Conservation (phyloP, 2,888 invertebrate species). For the Caenorhabditis macrosperma region DNA sequence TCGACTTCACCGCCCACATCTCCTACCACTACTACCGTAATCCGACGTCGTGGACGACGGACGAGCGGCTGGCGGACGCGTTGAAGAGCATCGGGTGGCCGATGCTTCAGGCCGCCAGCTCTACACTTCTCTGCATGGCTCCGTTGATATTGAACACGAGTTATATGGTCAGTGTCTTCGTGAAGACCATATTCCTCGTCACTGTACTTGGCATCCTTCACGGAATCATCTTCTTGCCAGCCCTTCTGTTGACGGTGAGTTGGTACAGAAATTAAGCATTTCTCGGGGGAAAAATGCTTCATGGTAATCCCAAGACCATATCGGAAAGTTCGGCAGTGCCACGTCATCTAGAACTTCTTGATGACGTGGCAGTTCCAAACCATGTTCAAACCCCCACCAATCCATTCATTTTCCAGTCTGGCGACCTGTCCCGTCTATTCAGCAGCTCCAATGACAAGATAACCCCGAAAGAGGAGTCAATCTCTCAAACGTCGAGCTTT, state of each 20-base stretch:
- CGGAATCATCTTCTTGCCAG: conserved; percentile 73
- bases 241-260: conserved; percentile 67
- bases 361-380: too few species aligned
- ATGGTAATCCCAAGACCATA: too few species aligned
- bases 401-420: conserved; percentile 44
- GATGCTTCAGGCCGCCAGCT: conserved; percentile 73
- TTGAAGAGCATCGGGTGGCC: conserved; percentile 74
- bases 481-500: conserved; percentile 46
- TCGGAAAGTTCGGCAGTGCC: too few species aligned
- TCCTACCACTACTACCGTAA: conserved; percentile 74
- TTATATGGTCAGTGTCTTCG: conserved; percentile 72
- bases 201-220: conserved; percentile 69
- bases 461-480: conserved; percentile 5
- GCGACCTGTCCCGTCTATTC: conserved; percentile 32
- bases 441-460: neutral
- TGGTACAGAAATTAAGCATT: too few species aligned
- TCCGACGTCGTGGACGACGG: conserved; percentile 64
- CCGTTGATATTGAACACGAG: conserved; percentile 68
- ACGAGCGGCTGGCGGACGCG: conserved; percentile 70
- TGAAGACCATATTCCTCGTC: conserved; percentile 71
- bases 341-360: too few species aligned
- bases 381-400: too few species aligned
- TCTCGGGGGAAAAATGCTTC: too few species aligned
- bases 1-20: conserved; percentile 73
- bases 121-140: conserved; percentile 67